Conservation (phyloP, 2,797 vertebrate species). For the Cheirogaleus major region DNA sequence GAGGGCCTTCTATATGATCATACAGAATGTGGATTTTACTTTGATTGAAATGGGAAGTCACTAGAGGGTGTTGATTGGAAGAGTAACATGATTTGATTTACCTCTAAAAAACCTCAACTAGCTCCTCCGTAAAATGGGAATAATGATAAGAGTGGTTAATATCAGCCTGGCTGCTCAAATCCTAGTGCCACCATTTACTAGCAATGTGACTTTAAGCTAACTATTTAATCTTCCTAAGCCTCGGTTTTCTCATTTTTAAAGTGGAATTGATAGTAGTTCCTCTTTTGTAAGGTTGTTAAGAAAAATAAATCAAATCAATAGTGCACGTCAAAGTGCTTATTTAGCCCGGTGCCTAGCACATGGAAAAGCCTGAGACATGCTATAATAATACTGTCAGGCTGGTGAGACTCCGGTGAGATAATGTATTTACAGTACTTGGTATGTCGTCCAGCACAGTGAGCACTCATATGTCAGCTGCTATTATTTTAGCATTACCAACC, state of each 20-base stretch:
- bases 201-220: not conserved
- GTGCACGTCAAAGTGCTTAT: not conserved
- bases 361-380: not conserved
- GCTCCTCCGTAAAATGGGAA: slow-evolving; percentile 1
- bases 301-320: not conserved
- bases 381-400: not conserved
- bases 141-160: not conserved
- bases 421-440: fast-evolving
- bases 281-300: not conserved
- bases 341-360: not conserved
- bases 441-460: fast-evolving
- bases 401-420: not conserved
- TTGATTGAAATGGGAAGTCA: not conserved
- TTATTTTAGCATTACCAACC: not conserved
- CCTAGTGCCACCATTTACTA: not conserved
- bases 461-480: not conserved
- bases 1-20: not conserved
- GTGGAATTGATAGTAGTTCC: not conserved
- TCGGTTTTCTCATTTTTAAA: not conserved
- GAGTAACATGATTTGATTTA: not conserved
- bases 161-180: not conserved
- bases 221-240: not conserved
- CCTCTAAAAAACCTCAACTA: not conserved
- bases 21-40: not conserved
- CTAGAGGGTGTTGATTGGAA: not conserved